These are phyloP conservation scores for Drosophila melanosoma DNA, from an alignment of 2,888 invertebrate species.

Conservation along the genomic window DNA sequence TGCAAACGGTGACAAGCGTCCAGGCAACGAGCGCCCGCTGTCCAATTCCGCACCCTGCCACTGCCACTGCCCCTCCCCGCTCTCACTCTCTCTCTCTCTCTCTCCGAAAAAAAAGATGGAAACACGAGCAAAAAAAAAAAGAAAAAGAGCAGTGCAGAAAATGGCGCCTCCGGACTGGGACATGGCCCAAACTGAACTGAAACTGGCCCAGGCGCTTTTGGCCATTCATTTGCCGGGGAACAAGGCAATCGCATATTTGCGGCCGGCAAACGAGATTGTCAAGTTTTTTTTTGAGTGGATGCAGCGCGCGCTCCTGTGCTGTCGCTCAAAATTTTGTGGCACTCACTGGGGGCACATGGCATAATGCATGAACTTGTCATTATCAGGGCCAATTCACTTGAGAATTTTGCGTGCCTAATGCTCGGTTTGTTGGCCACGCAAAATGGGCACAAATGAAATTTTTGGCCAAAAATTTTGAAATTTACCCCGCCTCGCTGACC, in stretches of 20 bases:
- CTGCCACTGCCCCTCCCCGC: too few relatives aligned
- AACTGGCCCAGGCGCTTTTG: conserved; percentile 11
- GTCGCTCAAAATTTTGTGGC: conserved; percentile 37
- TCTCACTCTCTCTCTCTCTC: neutral
- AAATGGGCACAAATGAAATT: conserved; percentile 58
- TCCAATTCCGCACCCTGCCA: conserved; percentile 19
- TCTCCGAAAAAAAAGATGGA: conserved; percentile 4
- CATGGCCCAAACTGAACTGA: conserved; percentile 14
- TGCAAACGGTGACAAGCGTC: conserved; percentile 56
- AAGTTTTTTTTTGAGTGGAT: conserved; percentile 64
- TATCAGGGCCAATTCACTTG: conserved; percentile 81
- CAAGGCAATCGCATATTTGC: conserved; percentile 80
- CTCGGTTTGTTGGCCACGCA: conserved; percentile 37
- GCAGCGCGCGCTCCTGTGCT: conserved; percentile 28
- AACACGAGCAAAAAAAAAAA: conserved; percentile 1
- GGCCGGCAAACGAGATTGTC: conserved; percentile 77
- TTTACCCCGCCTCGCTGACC: conserved; percentile 36
- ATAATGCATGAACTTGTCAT: conserved; percentile 80
- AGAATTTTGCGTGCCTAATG: conserved; percentile 78
- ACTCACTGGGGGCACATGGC: conserved; percentile 46
- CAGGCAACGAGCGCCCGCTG: conserved; percentile 33
- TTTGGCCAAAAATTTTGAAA: conserved; percentile 61
- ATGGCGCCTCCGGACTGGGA: conserved; percentile 55
- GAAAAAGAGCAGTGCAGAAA: conserved; percentile 53
- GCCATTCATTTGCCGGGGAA: conserved; percentile 76